Conservation (phyloP, 2,888 invertebrate species). For the Heliconius erato region DNA sequence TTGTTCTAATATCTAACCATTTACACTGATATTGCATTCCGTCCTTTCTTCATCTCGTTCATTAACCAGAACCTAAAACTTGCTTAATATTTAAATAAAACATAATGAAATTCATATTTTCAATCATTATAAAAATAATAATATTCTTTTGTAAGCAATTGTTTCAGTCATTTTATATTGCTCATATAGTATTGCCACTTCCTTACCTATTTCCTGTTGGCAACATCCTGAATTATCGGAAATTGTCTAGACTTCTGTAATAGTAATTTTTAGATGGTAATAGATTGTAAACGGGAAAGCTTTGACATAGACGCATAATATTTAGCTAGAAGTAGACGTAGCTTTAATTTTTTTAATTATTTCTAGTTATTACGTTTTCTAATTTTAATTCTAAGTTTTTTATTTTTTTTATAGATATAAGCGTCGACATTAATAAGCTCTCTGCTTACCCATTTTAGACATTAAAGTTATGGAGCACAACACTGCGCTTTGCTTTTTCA, state of each 20-base stretch:
- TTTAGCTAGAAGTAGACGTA: background rate
- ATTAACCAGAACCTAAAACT: no score
- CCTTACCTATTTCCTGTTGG: background rate
- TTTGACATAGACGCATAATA: background rate
- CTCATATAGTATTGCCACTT: background rate
- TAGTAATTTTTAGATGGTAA: background rate
- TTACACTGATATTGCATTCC: no score
- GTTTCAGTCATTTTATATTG: background rate
- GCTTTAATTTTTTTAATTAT: no score
- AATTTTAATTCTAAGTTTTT: background rate
- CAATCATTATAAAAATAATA: no score
- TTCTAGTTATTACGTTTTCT: no score
- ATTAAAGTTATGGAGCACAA: background rate
- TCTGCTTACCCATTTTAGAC: no score
- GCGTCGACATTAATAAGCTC: background rate
- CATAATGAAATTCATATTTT: no score
- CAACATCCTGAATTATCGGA: background rate
- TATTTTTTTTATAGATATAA: background rate
- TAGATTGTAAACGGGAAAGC: background rate
- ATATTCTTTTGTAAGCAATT: background rate
- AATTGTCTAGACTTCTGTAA: slow-evolving; percentile 3
- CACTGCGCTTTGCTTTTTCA: background rate
- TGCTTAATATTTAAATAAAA: no score
- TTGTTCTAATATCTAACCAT: no score
- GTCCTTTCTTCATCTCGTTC: no score